phyloP scores from a whole-genome alignment of 1,140 invertebrate species.

The Cotesia vestalis region DNA sequence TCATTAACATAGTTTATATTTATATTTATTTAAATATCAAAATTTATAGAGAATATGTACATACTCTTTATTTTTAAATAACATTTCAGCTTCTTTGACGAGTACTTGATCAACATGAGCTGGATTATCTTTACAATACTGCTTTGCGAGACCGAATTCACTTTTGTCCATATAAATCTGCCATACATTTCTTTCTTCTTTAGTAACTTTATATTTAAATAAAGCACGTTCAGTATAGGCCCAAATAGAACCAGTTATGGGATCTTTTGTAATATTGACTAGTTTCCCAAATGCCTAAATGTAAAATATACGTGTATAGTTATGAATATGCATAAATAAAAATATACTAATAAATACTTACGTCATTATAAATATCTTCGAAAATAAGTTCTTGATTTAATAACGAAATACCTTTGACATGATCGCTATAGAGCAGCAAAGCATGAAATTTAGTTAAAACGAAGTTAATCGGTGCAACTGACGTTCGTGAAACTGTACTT shows the following conservation, averaged over 20 bases:
- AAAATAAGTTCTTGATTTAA: constrained; percentile 89
- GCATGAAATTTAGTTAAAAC: constrained; percentile 92
- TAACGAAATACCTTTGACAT: constrained; percentile 84
- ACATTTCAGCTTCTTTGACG: constrained; percentile 87
- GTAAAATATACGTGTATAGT: too few relatives aligned
- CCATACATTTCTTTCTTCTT: constrained; percentile 90
- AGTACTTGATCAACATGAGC: constrained; percentile 85
- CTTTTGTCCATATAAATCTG: constrained; percentile 87
- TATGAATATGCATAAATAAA: neutral
- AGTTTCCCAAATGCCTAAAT: constrained; percentile 81
- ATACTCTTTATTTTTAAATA: constrained; percentile 82
- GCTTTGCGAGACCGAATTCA: constrained; percentile 88
- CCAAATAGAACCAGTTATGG: constrained; percentile 82
- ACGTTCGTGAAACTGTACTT: constrained; percentile 47
- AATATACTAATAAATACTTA: constrained; percentile 51
- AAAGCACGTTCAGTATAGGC: constrained; percentile 83
- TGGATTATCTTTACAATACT: constrained; percentile 80
- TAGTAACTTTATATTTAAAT: constrained; percentile 85
- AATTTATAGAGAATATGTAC: constrained; percentile 38
- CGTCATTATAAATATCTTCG: constrained; percentile 82
- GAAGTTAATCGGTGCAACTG: constrained; percentile 75
- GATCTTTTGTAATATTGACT: constrained; percentile 84
- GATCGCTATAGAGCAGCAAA: constrained; percentile 83
- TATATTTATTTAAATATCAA: neutral
- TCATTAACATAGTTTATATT: constrained; percentile 5